phyloP scores from a whole-genome alignment of 2,888 invertebrate species.

The Poecilus cupreus region DNA sequence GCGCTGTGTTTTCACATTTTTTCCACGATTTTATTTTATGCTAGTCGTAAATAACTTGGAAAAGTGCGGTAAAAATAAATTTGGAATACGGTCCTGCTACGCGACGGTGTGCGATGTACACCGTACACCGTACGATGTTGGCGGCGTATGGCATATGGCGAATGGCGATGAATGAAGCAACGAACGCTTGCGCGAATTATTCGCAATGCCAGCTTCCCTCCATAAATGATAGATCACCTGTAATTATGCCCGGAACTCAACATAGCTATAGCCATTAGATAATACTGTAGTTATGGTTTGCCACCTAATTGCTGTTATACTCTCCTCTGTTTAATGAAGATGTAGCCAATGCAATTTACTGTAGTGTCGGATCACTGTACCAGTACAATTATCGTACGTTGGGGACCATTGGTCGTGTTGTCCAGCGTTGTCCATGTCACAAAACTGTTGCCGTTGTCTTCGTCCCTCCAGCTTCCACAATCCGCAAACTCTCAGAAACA shows the following conservation, averaged over 20 bases:
- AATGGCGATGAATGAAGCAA: constrained; percentile 18
- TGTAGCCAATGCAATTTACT: constrained; percentile 58
- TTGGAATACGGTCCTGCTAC: constrained; percentile 44
- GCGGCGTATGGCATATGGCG: too few species aligned
- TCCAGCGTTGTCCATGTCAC: constrained; percentile 23
- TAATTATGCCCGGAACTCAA: constrained; percentile 56
- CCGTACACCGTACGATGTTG: neutral
- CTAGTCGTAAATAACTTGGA: constrained; percentile 47
- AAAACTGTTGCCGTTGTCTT: constrained; percentile 16
- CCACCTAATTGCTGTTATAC: constrained; percentile 58
- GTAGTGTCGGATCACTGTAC: constrained; percentile 55
- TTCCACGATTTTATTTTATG: constrained; percentile 52
- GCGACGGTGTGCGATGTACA: constrained; percentile 7
- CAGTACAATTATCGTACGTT: constrained; percentile 55
- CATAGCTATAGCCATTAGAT: constrained; percentile 57
- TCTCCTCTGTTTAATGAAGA: constrained; percentile 59
- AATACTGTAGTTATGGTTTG: constrained; percentile 57
- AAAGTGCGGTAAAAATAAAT: constrained; percentile 55
- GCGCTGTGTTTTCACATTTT: constrained; percentile 43
- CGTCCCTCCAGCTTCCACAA: neutral
- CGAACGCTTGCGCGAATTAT: constrained; percentile 34
- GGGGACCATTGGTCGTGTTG: constrained; percentile 44
- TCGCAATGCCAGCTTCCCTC: constrained; percentile 22
- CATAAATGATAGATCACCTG: constrained; percentile 58
- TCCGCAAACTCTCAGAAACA: neutral